Evolutionary conservation across 2,113 vertebrate genomes (phyloP).

Genomic region (Phylloscopus whistleri): DNA sequence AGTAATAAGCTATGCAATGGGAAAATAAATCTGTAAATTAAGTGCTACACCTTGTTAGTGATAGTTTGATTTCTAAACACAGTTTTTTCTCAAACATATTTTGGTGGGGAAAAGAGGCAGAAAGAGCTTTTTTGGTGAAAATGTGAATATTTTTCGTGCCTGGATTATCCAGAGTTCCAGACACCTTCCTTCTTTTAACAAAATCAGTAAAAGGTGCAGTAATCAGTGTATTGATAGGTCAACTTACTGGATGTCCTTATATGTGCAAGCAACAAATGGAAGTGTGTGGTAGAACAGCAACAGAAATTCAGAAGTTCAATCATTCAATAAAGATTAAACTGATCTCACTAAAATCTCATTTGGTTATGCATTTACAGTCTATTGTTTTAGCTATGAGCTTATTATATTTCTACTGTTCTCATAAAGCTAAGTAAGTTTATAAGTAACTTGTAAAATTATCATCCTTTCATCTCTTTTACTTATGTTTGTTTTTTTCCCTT

Average conservation of each 20-base stretch:
- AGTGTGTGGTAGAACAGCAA: background rate
- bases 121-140: background rate
- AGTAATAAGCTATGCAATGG: background rate
- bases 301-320: background rate
- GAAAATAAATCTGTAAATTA: background rate
- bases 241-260: background rate
- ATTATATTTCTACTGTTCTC: background rate
- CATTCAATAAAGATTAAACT: background rate
- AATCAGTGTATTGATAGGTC: background rate
- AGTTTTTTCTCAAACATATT: background rate
- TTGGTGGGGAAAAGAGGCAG: background rate
- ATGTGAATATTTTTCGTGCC: background rate
- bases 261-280: background rate
- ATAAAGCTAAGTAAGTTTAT: conserved; percentile 33
- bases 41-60: background rate
- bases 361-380: background rate
- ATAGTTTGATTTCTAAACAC: background rate
- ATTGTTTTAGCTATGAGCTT: background rate
- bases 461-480: conserved; percentile 68
- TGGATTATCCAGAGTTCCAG: background rate
- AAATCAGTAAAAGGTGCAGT: background rate
- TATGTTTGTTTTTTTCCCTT: conserved; percentile 69
- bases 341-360: background rate
- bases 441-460: conserved; percentile 29
- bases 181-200: background rate